Percentiles rank a stretch among this genome's conserved stretches.
Conservation (phyloP, 2,797 vertebrate genomes). For the Mormyrus proboscirostris region DNA sequence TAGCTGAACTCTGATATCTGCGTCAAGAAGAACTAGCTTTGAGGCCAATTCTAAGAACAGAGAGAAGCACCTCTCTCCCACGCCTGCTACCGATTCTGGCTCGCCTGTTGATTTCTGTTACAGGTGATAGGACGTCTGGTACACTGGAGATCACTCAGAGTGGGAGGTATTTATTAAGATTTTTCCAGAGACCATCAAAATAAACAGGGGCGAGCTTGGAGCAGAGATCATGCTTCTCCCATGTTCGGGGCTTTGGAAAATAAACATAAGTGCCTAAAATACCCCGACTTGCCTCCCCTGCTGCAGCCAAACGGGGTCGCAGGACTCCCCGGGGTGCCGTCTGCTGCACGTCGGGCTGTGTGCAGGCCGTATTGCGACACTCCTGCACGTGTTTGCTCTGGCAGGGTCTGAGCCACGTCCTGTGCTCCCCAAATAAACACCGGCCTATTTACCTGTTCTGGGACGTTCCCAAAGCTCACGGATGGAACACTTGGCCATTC, state of each 20-base stretch:
- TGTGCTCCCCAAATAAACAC: not conserved
- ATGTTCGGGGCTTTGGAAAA: not conserved
- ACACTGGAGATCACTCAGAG: not conserved
- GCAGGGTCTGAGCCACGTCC: not conserved
- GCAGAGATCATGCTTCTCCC: conserved; percentile 13
- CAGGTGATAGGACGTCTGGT: not conserved
- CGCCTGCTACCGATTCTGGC: not conserved
- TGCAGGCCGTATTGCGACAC: not conserved
- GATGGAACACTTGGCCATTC: not conserved
- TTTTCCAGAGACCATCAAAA: not conserved
- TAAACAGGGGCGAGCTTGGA: not conserved
- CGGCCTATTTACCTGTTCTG: not conserved
- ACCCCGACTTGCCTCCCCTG: not conserved
- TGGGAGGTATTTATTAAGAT: not conserved
- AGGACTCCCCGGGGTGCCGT: not conserved
- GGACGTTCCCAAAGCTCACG: not conserved
- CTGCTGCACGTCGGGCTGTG: not conserved
- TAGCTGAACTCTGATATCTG: not conserved
- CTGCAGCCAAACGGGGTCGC: not conserved
- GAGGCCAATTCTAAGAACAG: not conserved
- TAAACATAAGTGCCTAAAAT: not conserved
- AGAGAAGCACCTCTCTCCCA: not conserved
- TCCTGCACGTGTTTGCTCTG: not conserved
- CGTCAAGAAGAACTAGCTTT: conserved; percentile 5
- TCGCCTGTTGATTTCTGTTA: not conserved